Evolutionary conservation across 35 echinoderm and acorn worm species (phyloP).

Genomic region (Holothuria glaberrima): DNA sequence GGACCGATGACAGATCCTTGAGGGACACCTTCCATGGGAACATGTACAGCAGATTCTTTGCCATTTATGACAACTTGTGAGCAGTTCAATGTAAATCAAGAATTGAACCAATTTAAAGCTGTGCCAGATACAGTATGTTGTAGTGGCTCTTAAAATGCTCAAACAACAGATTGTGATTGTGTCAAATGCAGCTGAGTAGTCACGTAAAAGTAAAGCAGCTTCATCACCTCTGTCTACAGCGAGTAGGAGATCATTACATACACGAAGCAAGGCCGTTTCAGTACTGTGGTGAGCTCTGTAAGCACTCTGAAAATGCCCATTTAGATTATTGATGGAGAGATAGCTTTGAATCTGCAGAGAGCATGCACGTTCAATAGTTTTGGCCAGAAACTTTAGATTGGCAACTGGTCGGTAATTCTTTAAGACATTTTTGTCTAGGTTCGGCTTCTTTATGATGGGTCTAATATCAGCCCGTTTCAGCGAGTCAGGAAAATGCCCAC

Average conservation of each 20-base stretch:
- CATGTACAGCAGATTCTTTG: no score
- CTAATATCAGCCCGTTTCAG: constrained; percentile 18
- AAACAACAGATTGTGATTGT: constrained; percentile 61
- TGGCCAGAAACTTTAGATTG: constrained; percentile 30
- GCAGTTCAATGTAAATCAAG: no score
- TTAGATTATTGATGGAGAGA: no score
- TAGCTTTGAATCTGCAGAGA: no score
- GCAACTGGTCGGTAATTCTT: neutral
- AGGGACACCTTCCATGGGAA: no score
- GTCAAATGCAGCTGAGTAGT: constrained; percentile 72
- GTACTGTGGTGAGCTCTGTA: constrained; percentile 53
- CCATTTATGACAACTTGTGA: no score
- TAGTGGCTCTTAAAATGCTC: constrained; percentile 13
- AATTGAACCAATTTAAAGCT: no score
- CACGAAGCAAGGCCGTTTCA: constrained; percentile 66
- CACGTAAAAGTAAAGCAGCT: constrained; percentile 31
- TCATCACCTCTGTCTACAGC: no score
- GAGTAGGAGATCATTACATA: constrained; percentile 67
- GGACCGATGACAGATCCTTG: no score
- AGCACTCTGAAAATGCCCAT: constrained; percentile 58
- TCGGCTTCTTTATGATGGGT: constrained; percentile 50
- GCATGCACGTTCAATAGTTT: constrained; percentile 1
- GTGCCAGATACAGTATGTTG: no score
- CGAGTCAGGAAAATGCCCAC: constrained; percentile 13
- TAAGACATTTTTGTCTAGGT: neutral